phyloP scores from a whole-genome alignment of 2,888 invertebrate genomes.

The Cremastobaeus sp. region DNA sequence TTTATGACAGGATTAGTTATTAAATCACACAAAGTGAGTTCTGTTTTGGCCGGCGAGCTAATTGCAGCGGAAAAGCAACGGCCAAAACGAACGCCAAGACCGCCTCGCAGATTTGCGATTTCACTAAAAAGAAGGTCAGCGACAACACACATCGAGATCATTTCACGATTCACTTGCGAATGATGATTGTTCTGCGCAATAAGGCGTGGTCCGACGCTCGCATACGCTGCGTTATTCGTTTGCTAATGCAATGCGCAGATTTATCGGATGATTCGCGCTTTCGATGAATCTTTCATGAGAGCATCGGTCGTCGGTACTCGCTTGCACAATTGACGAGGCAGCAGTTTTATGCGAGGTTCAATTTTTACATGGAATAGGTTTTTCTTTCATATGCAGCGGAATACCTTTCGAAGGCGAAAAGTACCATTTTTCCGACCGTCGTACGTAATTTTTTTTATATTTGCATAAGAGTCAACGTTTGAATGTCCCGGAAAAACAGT shows the following conservation, averaged over 20 bases:
- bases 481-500: too few species aligned
- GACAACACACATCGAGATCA: conserved; percentile 16
- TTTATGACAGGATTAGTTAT: conserved; percentile 52
- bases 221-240: conserved; percentile 24
- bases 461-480: too few species aligned
- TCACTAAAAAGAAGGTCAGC: conserved; percentile 45
- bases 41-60: conserved; percentile 22
- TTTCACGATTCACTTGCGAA: conserved; percentile 39
- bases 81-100: conserved; percentile 34
- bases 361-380: too few species aligned
- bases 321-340: too few species aligned
- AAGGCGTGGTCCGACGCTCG: conserved; percentile 36
- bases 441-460: too few species aligned
- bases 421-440: too few species aligned
- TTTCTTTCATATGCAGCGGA: too few species aligned
- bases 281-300: conserved; percentile 34
- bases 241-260: conserved; percentile 26
- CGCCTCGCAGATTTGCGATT: conserved; percentile 26
- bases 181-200: conserved; percentile 36
- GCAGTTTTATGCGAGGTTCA: conserved; percentile 1
- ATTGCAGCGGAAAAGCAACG: conserved; percentile 32
- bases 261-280: conserved; percentile 18
- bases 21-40: conserved; percentile 33
- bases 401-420: too few species aligned
- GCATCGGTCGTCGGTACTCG: conserved; percentile 13